Conservation (phyloP, 2,797 vertebrate genomes). For the Cynopterus sphinx region DNA sequence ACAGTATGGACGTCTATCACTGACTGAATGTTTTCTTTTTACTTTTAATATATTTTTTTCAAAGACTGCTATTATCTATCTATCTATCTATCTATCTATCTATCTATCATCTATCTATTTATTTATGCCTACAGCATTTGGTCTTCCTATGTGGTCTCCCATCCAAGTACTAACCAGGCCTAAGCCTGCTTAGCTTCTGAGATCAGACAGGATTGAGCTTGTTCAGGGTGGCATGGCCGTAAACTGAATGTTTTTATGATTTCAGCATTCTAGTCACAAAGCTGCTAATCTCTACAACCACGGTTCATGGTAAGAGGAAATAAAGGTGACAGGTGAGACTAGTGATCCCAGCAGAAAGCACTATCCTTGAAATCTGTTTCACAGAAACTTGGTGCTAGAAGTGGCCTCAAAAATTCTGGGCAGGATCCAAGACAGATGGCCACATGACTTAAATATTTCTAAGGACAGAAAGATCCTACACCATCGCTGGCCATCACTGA, state of each 20-base stretch:
- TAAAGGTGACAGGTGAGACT: background rate
- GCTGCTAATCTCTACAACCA: background rate
- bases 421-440: background rate
- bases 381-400: background rate
- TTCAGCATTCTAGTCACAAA: background rate
- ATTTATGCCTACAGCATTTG: too few relatives aligned
- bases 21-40: background rate
- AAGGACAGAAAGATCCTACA: background rate
- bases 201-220: too few relatives aligned
- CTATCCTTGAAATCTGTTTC: conserved; percentile 10
- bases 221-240: too few relatives aligned
- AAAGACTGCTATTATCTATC: too few relatives aligned
- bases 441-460: background rate
- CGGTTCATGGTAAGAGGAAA: background rate
- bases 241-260: background rate
- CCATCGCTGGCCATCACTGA: background rate
- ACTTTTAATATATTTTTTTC: too few relatives aligned
- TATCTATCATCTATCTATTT: too few relatives aligned
- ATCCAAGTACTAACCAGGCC: too few relatives aligned
- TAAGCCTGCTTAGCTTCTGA: too few relatives aligned
- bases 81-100: too few relatives aligned
- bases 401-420: background rate
- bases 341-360: background rate
- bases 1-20: background rate
- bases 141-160: too few relatives aligned